These are phyloP conservation scores for Brachynemurus nebulosus DNA, from an alignment of 2,888 invertebrate genomes.

Conservation along the genomic window DNA sequence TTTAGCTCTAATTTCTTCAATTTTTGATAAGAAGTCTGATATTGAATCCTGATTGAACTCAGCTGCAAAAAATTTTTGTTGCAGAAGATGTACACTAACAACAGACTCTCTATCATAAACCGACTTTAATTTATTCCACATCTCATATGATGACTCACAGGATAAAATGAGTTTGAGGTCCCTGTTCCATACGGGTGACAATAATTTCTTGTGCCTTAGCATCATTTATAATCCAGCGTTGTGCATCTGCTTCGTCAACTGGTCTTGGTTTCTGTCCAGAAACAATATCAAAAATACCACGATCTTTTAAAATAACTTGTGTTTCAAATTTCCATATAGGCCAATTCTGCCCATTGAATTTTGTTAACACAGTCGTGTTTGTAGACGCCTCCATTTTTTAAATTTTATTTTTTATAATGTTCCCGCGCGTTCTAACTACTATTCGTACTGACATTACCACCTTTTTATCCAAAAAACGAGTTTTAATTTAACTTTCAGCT, in stretches of 20 bases:
- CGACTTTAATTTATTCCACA: slow-evolving; percentile 17
- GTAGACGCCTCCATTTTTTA: slow-evolving; percentile 16
- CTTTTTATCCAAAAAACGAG: too few relatives aligned
- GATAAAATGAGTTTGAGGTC: slow-evolving; percentile 18
- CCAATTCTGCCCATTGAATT: slow-evolving; percentile 18
- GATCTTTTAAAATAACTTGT: slow-evolving; percentile 10
- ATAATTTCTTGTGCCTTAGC: slow-evolving; percentile 19
- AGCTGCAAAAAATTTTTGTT: slow-evolving; percentile 1
- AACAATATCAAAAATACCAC: neutral
- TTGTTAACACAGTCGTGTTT: too few relatives aligned
- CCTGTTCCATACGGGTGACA: slow-evolving; percentile 18
- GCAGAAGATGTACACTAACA: slow-evolving; percentile 17
- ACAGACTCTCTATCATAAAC: slow-evolving; percentile 8
- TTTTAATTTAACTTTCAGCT: too few relatives aligned
- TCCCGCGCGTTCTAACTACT: too few relatives aligned
- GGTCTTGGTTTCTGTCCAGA: neutral
- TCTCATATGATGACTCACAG: slow-evolving; percentile 17
- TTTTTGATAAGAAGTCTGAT: neutral
- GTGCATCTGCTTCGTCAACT: slow-evolving; percentile 1
- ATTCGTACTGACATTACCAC: too few relatives aligned
- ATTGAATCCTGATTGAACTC: too few relatives aligned
- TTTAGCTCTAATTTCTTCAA: neutral
- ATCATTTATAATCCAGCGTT: slow-evolving; percentile 16
- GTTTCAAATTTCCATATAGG: slow-evolving; percentile 16
- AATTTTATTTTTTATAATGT: neutral